Base-by-base conservation (phyloP, 2,888 invertebrate species). In the Spilosoma lubricipeda region DNA sequence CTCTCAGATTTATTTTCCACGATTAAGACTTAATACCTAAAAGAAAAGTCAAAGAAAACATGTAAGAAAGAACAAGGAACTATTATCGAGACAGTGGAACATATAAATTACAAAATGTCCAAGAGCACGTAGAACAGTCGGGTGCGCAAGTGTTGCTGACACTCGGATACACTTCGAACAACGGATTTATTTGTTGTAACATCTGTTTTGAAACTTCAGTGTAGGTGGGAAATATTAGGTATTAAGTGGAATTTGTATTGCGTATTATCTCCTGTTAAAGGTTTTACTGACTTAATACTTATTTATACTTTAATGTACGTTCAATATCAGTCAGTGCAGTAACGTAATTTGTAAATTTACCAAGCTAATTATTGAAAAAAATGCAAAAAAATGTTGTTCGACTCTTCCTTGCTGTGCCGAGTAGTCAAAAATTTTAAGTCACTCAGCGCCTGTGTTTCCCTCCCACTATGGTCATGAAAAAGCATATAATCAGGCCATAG, bases 131-230 rank as follows among this genome's bases (percentile, higher is more conserved):
- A 83, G 80, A 77, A 48, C 80, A 77, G 74, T 80, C 78, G 83
- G 81, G 82, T 87, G 59, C 73, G 79, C 78, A 70, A 75, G 82
- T 82, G 84, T 81, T 80, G 78, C 76, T 81, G 86, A 84, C 88
- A 85, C 86, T 85, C 77, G 78, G 81, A 85, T 86, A 85, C 83
- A 85, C 77, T 83, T 75, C 59, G 77, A 76, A 80, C 74, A 79
- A 72, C 74, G 73, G 84, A 87, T 88, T 88, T 88, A 88, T 88
- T 83, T 86, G 84, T 82, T 79, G 83, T 70, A 78, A 83, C 85
- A 78, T 82, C 83, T 80, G 83, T 82, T 77, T 70, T 56, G 45
- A 71, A 72, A 75, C 33, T 68, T 52, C 52, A 36, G 30, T 48
- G 42, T 48, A 67, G 71, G 67, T 67, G 64, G 15, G 30, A 67